These are phyloP conservation scores for Hippotragus niger DNA, from an alignment of 2,113 vertebrate genomes.

Conservation along the genomic window DNA sequence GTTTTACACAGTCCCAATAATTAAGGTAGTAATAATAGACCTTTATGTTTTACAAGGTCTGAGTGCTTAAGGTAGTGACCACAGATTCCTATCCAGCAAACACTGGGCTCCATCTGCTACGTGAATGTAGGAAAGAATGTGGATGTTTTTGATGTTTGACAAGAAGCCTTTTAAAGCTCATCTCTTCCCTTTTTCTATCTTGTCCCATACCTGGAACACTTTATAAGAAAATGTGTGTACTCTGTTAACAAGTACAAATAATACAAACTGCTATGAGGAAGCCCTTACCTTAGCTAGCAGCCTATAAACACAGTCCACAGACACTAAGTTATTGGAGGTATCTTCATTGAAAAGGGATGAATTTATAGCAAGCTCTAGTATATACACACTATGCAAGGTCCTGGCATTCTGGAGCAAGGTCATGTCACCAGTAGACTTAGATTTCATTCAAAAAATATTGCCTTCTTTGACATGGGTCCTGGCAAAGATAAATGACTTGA, in stretches of 20 bases:
- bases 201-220: not conserved
- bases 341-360: not conserved
- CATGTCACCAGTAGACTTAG: not conserved
- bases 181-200: not conserved
- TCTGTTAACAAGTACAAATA: not conserved
- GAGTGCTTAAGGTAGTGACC: not conserved
- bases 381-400: not conserved
- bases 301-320: not conserved
- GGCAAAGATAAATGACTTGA: not conserved
- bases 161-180: not conserved
- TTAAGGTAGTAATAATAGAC: not conserved
- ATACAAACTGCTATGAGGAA: not conserved
- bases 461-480: not conserved
- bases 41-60: not conserved
- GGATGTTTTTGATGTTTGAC: not conserved
- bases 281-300: not conserved
- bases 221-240: too few species aligned
- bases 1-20: not conserved
- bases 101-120: not conserved
- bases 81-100: not conserved
- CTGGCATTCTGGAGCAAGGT: not conserved
- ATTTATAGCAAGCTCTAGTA: not conserved
- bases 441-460: not conserved
- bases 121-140: not conserved
- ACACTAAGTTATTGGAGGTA: not conserved